Evolutionary conservation across 2,113 vertebrate species (phyloP).

Genomic region (Peromyscus maniculatus): DNA sequence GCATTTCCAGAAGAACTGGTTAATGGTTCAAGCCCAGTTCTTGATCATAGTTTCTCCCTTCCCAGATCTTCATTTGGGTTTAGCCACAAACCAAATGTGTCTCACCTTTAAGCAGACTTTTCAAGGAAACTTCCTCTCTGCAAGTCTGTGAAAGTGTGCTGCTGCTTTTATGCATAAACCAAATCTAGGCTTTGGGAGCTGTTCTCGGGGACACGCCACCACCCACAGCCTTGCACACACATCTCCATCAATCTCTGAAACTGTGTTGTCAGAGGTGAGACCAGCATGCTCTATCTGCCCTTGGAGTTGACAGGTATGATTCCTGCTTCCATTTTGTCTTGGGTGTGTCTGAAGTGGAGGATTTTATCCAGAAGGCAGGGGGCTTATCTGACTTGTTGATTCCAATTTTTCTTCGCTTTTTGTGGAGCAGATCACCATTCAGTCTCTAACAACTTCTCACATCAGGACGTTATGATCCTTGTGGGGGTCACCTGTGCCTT

Average conservation of each 20-base stretch:
- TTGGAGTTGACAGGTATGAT: neutral
- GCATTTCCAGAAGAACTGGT: neutral
- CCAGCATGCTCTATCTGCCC: neutral
- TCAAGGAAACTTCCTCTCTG: neutral
- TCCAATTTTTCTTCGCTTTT: neutral
- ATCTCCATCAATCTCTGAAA: neutral
- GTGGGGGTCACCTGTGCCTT: too few species aligned
- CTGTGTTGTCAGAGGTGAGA: neutral
- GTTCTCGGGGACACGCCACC: neutral
- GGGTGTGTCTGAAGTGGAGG: neutral
- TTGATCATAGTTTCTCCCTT: neutral
- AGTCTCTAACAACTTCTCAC: neutral
- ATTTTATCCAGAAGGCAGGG: neutral
- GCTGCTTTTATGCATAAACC: neutral
- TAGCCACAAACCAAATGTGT: neutral
- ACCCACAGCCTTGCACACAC: neutral
- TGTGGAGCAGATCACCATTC: neutral
- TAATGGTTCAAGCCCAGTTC: neutral
- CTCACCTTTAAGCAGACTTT: neutral
- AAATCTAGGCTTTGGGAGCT: neutral
- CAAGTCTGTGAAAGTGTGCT: neutral
- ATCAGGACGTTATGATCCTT: rapidly evolving
- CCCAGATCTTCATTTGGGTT: neutral
- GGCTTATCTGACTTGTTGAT: too few species aligned
- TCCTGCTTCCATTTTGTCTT: neutral